Evolutionary conservation across 2,888 invertebrate genomes (phyloP).

Genomic region (Desoria tigrina): DNA sequence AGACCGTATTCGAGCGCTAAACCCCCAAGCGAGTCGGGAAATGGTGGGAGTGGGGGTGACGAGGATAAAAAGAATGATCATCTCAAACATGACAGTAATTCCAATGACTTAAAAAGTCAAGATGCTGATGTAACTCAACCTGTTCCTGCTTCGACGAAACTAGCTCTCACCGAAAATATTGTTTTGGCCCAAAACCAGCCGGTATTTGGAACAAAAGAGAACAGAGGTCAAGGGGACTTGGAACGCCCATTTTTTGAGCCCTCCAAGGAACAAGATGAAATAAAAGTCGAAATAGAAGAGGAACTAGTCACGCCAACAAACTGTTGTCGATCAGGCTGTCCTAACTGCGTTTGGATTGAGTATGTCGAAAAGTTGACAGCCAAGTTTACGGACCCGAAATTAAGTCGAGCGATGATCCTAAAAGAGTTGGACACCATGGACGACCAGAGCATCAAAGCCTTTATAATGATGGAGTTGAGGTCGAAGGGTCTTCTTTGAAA

Average conservation of each 20-base stretch:
- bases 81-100: no score
- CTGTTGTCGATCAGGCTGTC: slow-evolving; percentile 90
- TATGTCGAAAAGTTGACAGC: slow-evolving; percentile 76
- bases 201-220: slow-evolving; percentile 40
- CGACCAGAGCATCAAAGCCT: slow-evolving; percentile 81
- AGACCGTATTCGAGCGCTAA: no score
- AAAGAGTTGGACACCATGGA: slow-evolving; percentile 66
- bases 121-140: no score
- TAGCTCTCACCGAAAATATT: slow-evolving; percentile 30
- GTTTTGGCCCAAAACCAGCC: no score
- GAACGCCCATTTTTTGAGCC: slow-evolving; percentile 38
- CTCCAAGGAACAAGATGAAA: background rate
- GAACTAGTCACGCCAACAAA: slow-evolving; percentile 65
- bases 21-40: no score
- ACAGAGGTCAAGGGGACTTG: slow-evolving; percentile 40
- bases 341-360: slow-evolving; percentile 88
- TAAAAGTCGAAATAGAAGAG: slow-evolving; percentile 16
- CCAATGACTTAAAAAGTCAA: no score
- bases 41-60: no score
- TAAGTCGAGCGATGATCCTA: slow-evolving; percentile 68
- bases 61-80: no score
- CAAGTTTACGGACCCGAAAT: slow-evolving; percentile 67
- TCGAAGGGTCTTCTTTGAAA: slow-evolving; percentile 28
- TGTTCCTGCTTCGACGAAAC: slow-evolving; percentile 17
- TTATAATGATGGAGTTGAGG: slow-evolving; percentile 73